These are phyloP conservation scores for Ciconia boyciana DNA, from an alignment of 2,113 vertebrate genomes.

Conservation along the genomic window DNA sequence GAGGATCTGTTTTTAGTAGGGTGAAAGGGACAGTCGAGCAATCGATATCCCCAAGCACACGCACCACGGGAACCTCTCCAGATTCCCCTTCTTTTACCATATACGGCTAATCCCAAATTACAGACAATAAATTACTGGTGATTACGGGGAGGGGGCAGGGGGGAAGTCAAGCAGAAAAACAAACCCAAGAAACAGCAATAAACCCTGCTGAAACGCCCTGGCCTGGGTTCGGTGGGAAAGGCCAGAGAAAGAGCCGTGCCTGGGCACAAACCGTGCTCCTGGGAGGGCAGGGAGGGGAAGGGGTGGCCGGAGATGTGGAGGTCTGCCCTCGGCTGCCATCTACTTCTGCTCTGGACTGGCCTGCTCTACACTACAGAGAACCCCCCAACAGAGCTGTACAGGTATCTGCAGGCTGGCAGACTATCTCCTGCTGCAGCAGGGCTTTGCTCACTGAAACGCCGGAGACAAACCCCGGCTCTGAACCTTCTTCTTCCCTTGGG, in stretches of 20 bases:
- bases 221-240: not conserved
- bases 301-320: not conserved
- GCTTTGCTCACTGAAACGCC: not conserved
- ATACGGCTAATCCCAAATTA: conserved; percentile 11
- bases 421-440: not conserved
- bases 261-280: not conserved
- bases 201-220: not conserved
- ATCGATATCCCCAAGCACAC: not conserved
- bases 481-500: not conserved
- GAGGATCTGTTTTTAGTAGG: not conserved
- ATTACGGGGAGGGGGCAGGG: not conserved
- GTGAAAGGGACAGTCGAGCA: conserved; percentile 19
- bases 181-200: not conserved
- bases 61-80: conserved; percentile 10
- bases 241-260: not conserved
- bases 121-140: conserved; percentile 46
- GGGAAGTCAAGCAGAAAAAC: not conserved
- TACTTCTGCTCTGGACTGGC: not conserved
- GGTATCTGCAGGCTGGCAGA: not conserved
- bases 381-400: not conserved
- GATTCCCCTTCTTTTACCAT: conserved; percentile 37
- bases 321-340: not conserved
- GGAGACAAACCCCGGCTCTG: not conserved
- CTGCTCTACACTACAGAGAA: not conserved
- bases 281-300: not conserved